Evolutionary conservation across 2,888 invertebrate genomes (phyloP).

Genomic region (Lamellibrachia satsuma): DNA sequence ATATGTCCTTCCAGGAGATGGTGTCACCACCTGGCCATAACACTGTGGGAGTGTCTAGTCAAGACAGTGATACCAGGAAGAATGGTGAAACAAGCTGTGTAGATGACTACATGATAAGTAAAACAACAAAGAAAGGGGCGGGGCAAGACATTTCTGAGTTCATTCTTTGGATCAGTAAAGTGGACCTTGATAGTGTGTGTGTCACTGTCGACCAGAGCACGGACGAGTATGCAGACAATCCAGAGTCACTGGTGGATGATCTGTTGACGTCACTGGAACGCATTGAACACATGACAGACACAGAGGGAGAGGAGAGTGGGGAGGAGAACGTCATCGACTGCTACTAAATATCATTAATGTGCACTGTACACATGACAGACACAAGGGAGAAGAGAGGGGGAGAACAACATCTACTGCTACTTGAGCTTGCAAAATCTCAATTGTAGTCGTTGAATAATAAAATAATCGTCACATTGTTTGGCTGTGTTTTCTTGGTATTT

Average conservation of each 20-base stretch:
- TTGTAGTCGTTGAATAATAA: too few species aligned
- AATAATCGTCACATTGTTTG: too few species aligned
- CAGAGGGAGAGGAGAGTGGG: conserved; percentile 25
- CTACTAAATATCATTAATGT: not conserved
- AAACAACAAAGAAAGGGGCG: conserved; percentile 8
- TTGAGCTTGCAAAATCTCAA: not conserved
- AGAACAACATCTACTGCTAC: not conserved
- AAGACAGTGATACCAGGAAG: not conserved
- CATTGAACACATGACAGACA: conserved; percentile 17
- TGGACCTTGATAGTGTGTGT: conserved; percentile 31
- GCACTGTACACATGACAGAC: not conserved
- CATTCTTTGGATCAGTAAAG: not conserved
- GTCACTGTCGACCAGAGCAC: conserved; percentile 24
- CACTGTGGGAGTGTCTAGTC: not conserved
- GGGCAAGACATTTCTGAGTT: not conserved
- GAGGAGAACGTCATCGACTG: conserved; percentile 40
- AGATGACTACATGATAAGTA: not conserved
- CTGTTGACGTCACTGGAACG: conserved; percentile 38
- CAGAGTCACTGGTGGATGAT: conserved; percentile 44
- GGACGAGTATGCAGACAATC: conserved; percentile 41
- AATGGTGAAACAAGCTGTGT: not conserved
- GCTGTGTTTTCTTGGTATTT: too few species aligned
- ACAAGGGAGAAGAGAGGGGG: not conserved
- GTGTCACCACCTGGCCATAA: not conserved
- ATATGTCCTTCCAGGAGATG: not conserved